Percentiles rank a stretch among this genome's conserved stretches.
Evolutionary conservation across 2,888 invertebrate genomes (phyloP).

Genomic region (Miltochrista miniata): DNA sequence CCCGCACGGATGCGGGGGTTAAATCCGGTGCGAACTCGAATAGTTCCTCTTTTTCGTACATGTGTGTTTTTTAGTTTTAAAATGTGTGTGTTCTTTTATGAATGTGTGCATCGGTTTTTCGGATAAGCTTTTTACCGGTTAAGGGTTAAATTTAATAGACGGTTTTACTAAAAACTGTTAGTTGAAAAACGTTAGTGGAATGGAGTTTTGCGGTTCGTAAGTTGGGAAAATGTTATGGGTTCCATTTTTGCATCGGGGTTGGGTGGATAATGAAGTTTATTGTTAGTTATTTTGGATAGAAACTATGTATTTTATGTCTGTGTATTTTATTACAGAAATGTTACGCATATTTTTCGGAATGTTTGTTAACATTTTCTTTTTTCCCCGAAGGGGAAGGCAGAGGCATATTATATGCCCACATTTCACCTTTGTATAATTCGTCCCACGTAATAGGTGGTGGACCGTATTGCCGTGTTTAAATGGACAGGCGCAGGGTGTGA

Average conservation of each 20-base stretch:
- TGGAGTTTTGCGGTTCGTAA: slow-evolving; percentile 30
- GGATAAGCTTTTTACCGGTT: slow-evolving; percentile 60
- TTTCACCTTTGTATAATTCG: no score
- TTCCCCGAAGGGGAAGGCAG: no score
- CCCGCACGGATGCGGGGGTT: slow-evolving; percentile 23
- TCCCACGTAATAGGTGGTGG: no score
- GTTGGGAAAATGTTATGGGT: slow-evolving; percentile 24
- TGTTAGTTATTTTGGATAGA: not conserved
- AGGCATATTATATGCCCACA: no score
- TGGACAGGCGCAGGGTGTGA: no score
- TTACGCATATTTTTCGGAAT: no score
- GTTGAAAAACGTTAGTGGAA: slow-evolving; percentile 36
- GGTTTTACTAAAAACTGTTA: slow-evolving; percentile 48
- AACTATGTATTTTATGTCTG: not conserved
- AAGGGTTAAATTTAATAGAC: slow-evolving; percentile 59
- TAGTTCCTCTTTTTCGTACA: slow-evolving; percentile 80
- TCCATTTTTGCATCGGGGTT: slow-evolving; percentile 16
- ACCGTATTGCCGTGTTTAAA: no score
- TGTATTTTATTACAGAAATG: not conserved
- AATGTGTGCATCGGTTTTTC: slow-evolving; percentile 52
- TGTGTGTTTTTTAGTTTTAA: slow-evolving; percentile 46
- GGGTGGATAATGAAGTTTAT: slow-evolving; percentile 2
- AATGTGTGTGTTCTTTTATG: slow-evolving; percentile 35
- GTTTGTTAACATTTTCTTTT: no score
- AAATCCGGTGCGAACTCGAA: slow-evolving; percentile 34